A percentile compares a stretch with the other conserved stretches of the same genome.
Evolutionary conservation across 2,113 vertebrate species (phyloP).

Genomic region (Grallaria varia): DNA sequence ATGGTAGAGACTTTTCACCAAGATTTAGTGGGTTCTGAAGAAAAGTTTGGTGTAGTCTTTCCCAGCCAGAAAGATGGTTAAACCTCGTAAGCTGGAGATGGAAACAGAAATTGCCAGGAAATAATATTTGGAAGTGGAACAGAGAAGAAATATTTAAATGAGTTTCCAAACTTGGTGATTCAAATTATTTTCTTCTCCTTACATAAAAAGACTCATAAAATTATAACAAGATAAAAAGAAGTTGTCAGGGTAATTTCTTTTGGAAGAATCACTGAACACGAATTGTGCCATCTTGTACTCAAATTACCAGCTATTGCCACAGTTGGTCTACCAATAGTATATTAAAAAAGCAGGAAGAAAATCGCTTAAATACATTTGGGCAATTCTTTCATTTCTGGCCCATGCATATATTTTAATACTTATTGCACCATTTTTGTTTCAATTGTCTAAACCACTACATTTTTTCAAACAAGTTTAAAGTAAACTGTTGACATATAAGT

Average conservation of each 20-base stretch:
- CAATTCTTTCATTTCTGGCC: conserved; percentile 13
- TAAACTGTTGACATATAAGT: conserved; percentile 3
- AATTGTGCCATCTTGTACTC: conserved; percentile 13
- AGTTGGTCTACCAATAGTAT: conserved; percentile 9
- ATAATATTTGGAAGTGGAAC: neutral
- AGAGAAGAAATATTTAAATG: neutral
- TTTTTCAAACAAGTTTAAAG: conserved; percentile 10
- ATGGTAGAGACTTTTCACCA: neutral
- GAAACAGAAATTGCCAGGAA: neutral
- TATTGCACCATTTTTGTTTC: neutral
- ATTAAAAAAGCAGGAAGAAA: conserved; percentile 14
- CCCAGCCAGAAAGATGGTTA: neutral
- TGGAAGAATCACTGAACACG: conserved; percentile 13
- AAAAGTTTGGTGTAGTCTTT: neutral
- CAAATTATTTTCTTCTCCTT: neutral
- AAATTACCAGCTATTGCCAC: neutral
- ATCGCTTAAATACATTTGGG: neutral
- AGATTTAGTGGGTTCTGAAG: neutral
- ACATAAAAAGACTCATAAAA: neutral
- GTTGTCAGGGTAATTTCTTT: conserved; percentile 8
- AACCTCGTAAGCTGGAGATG: neutral
- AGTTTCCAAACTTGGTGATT: neutral
- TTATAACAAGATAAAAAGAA: conserved; percentile 40
- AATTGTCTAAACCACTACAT: neutral
- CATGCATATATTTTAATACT: neutral